Base-by-base conservation (phyloP, 2,113 vertebrate genomes). In the Orycteropus afer region DNA sequence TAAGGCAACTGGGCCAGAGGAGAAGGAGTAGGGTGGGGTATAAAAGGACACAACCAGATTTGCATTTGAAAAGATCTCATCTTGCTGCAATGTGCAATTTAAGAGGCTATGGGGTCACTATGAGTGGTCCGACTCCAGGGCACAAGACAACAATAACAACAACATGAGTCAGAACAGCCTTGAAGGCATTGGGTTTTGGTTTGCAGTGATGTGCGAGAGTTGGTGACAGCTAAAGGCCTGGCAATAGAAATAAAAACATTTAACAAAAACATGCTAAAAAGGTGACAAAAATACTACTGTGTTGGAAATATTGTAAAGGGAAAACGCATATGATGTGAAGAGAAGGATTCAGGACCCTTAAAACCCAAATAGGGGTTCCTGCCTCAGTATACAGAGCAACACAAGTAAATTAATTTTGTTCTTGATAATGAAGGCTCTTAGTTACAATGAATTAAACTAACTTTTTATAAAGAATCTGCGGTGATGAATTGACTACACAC, bases 391-490 rank as follows among this genome's bases (percentile, higher is more conserved):
- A 49, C 53, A 85, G 49, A 83, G 23, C 40, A 93, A 51, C 8
- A 37, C 22, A 88, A 17, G 25, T 89, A 3, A 71, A 79, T 45
- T 55, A 42, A 57, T 65, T 91, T 86, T 59, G 11, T 73, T 93
- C 55, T 81, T 90, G 29, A 55, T 86, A 84, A 73, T 59, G 40
- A 90, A 87, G 55, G 40, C 59, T 53, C 32, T 71, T 45, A 49
- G 51, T 92, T 90, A 92, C 65, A 37, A 85, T 42, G 85, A 55
- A 83, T 88, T 55, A 49, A 79, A 55, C 61, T 88, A 95, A 71
- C 76, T 87, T 92, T 91, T 89, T 82, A 61, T 29, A 86, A 93
- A 67, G 49, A 74, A 67, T 77, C 76, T 87, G 57, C 37, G 23
- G 37, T 84, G 69, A 84, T 69, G 71, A 86, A 77, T 47, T 65